Conservation (phyloP, 1,140 invertebrate genomes). For the Drosophila aff. region DNA sequence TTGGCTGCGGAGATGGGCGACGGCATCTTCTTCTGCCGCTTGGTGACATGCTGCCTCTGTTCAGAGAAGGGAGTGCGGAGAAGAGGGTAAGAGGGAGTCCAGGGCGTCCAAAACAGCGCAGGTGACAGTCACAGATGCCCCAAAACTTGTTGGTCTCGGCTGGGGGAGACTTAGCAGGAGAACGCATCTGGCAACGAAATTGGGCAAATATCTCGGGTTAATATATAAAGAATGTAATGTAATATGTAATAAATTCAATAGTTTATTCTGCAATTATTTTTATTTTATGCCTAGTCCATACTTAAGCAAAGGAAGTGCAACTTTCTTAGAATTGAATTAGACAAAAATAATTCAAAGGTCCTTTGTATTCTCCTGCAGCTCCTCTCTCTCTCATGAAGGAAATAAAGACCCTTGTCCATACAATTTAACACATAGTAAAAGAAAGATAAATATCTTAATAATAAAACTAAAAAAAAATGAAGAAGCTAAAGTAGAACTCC, state of each 20-base stretch:
- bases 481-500: background rate
- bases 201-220: background rate
- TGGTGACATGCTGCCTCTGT: slow-evolving; percentile 69
- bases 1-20: slow-evolving; percentile 14
- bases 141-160: slow-evolving; percentile 62
- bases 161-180: slow-evolving; percentile 59
- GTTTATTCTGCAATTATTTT: no score
- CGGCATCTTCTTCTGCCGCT: slow-evolving; percentile 50
- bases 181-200: slow-evolving; percentile 53
- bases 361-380: no score
- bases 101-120: slow-evolving; percentile 17
- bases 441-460: background rate
- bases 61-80: background rate
- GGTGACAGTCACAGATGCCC: slow-evolving; percentile 74
- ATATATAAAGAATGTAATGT: background rate
- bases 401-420: no score
- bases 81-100: background rate
- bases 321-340: no score
- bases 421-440: no score
- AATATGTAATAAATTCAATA: background rate
- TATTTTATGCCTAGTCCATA: no score
- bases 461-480: background rate
- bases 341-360: no score
- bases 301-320: no score
- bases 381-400: no score